Conservation (phyloP, 2,113 vertebrate genomes). For the Leptocoma aspasia region DNA sequence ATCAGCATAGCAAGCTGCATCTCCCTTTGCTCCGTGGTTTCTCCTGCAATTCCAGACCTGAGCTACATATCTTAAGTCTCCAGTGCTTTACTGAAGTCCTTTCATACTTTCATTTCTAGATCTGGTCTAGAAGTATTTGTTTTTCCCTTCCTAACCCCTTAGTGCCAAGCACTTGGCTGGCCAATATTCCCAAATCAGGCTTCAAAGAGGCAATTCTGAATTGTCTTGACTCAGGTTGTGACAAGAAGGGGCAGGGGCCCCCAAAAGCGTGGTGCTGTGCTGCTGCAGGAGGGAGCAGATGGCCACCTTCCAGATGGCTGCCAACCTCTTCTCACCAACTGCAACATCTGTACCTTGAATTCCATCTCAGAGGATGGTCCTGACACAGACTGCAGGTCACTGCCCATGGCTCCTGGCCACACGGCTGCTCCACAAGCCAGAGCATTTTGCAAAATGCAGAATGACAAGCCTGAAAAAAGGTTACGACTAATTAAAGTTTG, state of each 20-base stretch:
- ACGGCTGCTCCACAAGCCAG: not conserved
- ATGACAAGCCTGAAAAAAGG: constrained; percentile 27
- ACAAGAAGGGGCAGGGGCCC: not conserved
- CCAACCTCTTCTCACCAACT: not conserved
- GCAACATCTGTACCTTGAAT: constrained; percentile 5
- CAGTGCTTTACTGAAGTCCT: not conserved
- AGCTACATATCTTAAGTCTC: not conserved
- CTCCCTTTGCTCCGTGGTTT: not conserved
- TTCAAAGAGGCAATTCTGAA: not conserved
- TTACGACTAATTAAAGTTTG: not conserved
- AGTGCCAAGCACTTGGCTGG: not conserved
- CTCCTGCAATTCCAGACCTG: not conserved
- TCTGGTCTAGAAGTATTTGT: not conserved
- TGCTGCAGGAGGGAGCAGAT: constrained; percentile 17
- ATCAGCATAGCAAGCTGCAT: not conserved
- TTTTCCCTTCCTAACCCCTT: not conserved
- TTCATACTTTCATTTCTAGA: not conserved
- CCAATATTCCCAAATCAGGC: not conserved
- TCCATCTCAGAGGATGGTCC: not conserved
- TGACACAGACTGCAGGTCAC: constrained; percentile 13
- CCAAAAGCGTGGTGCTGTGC: not conserved
- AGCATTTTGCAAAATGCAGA: not conserved
- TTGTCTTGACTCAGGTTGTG: not conserved
- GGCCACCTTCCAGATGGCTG: not conserved
- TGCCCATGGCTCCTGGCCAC: not conserved